phyloP scores from a whole-genome alignment of 1,140 invertebrate genomes.

The Heliothis virescens region DNA sequence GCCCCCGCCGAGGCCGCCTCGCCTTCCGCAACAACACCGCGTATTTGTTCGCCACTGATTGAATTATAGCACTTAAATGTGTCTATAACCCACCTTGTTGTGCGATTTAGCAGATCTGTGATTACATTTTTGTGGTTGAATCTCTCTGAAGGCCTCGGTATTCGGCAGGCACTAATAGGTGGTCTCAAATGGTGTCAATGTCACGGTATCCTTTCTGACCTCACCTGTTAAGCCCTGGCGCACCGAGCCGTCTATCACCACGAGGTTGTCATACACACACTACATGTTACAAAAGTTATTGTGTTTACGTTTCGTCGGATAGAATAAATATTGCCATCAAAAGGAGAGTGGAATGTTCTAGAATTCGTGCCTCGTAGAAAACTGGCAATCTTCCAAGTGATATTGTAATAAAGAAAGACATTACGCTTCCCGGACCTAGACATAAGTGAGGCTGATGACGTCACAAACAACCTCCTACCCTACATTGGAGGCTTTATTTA shows the following conservation, averaged over 20 bases:
- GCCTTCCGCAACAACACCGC: slow-evolving; percentile 55
- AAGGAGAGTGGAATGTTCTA: slow-evolving; percentile 24
- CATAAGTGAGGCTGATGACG: slow-evolving; percentile 25
- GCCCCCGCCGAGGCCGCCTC: slow-evolving; percentile 68
- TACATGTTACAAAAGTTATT: slow-evolving; percentile 4
- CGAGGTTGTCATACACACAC: slow-evolving; percentile 3
- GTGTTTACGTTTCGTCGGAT: slow-evolving; percentile 10
- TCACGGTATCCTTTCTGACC: slow-evolving; percentile 30
- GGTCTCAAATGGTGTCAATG: slow-evolving; percentile 22
- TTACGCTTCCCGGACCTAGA: slow-evolving; percentile 23
- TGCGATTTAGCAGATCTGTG: slow-evolving; percentile 27
- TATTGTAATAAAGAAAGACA: slow-evolving; percentile 39
- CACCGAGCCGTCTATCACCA: not conserved
- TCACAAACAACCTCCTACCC: slow-evolving; percentile 18
- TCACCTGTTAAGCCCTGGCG: slow-evolving; percentile 16
- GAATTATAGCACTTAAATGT: slow-evolving; percentile 60
- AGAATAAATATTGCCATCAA: slow-evolving; percentile 30
- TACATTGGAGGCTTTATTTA: slow-evolving; percentile 30
- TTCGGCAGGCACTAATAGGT: slow-evolving; percentile 7
- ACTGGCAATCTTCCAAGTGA: slow-evolving; percentile 25
- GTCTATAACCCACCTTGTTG: slow-evolving; percentile 58
- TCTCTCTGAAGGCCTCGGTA: not conserved
- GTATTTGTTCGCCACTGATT: slow-evolving; percentile 56
- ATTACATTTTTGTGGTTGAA: not conserved
- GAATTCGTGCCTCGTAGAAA: slow-evolving; percentile 27